Evolutionary conservation across 1,140 invertebrate genomes (phyloP), one percentile per base, ranked within the genome.

Genomic region (Aphidius gifuensis): DNA sequence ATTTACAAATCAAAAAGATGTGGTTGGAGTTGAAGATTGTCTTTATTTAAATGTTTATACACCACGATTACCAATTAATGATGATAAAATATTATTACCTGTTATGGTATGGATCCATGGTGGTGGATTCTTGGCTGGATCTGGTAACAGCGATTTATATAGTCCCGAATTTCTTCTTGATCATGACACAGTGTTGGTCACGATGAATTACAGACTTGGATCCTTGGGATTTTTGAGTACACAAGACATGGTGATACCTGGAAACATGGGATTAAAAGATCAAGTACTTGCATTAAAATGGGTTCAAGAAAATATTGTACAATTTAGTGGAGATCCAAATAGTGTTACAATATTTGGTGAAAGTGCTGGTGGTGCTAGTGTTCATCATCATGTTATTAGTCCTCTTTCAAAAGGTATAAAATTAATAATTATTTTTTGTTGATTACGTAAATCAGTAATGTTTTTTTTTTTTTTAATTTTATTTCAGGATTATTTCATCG

Each of bases 21-120:
- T 53, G 0, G 32, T 11, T 7, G 50, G 50, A 53, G 7, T 7
- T 9, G 91, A 94, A 77, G 92, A 96, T 76, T 95, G 93, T 67
- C 82, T 95, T 2, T 93, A 92, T 68, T 76, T 95, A 1, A 95
- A 95, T 71, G 88, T 95, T 8, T 94, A 92, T 71, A 87, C 88
- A 3, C 92, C 91, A 8, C 81, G 83, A 0, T 42, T 39, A 8
- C n/a, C 32, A 8, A 7, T 1, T 6, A 56, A 58, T 0, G 54
- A 58, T 38, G 39, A 55, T 11, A 45, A 47, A 39, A 47, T 6
- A 6, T 64, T 66, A 49, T 76, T 73, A 47, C 87, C 89, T 0
- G 89, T 91, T 0, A 89, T 92, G 87, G 82, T 92, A 11, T 91
- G 87, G 77, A 84, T 91, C 60, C 90, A 91, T 63, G 89, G 90